Percentiles rank a stretch among this genome's conserved stretches.
Evolutionary conservation across 2,113 vertebrate species (phyloP).

Genomic region (Rafetus swinhoei): DNA sequence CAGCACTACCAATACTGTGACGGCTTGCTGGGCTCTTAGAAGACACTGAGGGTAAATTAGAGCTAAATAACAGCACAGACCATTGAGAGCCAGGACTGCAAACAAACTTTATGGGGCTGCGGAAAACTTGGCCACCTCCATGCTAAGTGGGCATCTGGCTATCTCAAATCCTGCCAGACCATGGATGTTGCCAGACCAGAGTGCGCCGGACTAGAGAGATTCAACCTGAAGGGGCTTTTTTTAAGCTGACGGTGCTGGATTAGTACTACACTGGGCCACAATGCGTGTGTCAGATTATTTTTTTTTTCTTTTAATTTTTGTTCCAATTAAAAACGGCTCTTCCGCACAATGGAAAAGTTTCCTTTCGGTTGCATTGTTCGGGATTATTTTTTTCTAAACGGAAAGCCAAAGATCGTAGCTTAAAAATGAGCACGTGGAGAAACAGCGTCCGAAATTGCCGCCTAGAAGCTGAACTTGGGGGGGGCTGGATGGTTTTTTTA

Average conservation of each 20-base stretch:
- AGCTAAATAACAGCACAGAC: too few relatives aligned
- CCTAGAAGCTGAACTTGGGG: rapidly evolving
- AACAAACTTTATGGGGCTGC: too few relatives aligned
- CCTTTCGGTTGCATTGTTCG: rapidly evolving
- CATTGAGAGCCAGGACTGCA: too few relatives aligned
- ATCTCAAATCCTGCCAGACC: too few relatives aligned
- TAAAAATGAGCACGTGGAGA: not conserved
- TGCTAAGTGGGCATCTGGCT: too few relatives aligned
- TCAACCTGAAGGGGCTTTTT: too few relatives aligned
- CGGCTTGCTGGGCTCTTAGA: too few relatives aligned
- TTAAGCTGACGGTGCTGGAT: not conserved
- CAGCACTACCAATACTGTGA: too few relatives aligned
- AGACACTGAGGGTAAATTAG: too few relatives aligned
- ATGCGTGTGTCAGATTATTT: not conserved
- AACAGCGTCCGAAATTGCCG: not conserved
- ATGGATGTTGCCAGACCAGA: too few relatives aligned
- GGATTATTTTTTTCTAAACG: not conserved
- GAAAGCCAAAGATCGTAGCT: rapidly evolving
- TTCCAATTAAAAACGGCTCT: not conserved
- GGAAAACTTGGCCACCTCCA: too few relatives aligned
- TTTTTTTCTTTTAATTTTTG: not conserved
- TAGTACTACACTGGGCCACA: rapidly evolving
- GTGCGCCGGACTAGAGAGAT: too few relatives aligned
- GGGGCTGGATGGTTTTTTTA: rapidly evolving
- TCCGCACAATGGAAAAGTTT: rapidly evolving